A percentile compares a stretch with the other conserved stretches of the same genome.
Evolutionary conservation across 2,888 invertebrate genomes (phyloP).

Genomic region (Anorthoa munda): DNA sequence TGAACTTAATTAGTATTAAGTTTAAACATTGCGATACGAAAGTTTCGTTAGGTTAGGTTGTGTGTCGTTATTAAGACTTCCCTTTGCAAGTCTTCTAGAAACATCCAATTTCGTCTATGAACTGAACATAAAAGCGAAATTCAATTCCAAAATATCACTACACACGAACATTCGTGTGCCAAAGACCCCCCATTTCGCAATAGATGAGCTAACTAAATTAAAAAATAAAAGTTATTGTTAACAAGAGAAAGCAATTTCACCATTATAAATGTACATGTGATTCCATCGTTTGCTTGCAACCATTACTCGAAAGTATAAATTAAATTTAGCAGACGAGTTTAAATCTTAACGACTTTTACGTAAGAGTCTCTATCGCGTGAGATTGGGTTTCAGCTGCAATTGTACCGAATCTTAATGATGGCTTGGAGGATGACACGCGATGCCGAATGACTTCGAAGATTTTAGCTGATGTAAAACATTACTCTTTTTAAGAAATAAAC

Average conservation of each 20-base stretch:
- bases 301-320: conserved; percentile 74
- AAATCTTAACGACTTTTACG: conserved; percentile 57
- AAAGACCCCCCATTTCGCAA: conserved; percentile 58
- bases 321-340: conserved; percentile 62
- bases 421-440: conserved; percentile 60
- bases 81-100: conserved; percentile 1
- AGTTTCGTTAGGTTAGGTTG: not conserved
- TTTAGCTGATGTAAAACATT: conserved; percentile 50
- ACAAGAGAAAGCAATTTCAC: conserved; percentile 80
- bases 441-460: conserved; percentile 51
- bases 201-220: conserved; percentile 67
- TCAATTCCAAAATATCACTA: conserved; percentile 25
- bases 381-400: conserved; percentile 45
- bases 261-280: conserved; percentile 79
- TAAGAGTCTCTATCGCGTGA: conserved; percentile 52
- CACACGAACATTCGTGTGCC: conserved; percentile 59
- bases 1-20: no score
- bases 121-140: conserved; percentile 40
- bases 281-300: conserved; percentile 77
- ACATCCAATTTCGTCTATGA: not conserved
- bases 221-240: conserved; percentile 71
- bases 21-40: not conserved
- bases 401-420: conserved; percentile 64
- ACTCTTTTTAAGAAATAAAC: conserved; percentile 38
- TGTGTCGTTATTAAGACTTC: no score